Conservation (phyloP, 1,140 invertebrate genomes). For the Pectinophora gossypiella region DNA sequence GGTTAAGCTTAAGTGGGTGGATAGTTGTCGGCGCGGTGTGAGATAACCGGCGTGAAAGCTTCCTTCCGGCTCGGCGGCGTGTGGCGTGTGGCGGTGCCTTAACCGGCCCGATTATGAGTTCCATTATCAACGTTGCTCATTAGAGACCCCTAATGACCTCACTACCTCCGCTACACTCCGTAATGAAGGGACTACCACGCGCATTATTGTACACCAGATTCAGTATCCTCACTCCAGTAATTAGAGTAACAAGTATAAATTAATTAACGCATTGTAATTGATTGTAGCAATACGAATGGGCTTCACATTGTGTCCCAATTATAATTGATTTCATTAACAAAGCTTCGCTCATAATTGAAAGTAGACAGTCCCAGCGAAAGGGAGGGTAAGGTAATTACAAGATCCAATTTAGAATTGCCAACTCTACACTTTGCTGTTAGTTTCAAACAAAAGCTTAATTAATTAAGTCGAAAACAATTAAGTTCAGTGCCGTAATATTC, state of each 20-base stretch:
- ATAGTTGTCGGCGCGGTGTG: too few species aligned
- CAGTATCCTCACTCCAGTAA: neutral
- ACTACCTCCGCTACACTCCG: constrained; percentile 7
- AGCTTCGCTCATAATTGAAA: constrained; percentile 71
- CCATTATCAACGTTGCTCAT: constrained; percentile 18
- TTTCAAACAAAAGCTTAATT: constrained; percentile 76
- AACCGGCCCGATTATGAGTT: constrained; percentile 10
- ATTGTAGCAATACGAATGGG: constrained; percentile 36
- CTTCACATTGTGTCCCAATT: constrained; percentile 62
- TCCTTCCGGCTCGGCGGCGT: too few species aligned
- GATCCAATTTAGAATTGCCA: constrained; percentile 75
- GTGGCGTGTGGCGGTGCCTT: neutral
- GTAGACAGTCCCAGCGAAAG: constrained; percentile 68
- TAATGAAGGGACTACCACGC: constrained; percentile 12
- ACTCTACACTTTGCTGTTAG: constrained; percentile 74
- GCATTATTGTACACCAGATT: too few species aligned
- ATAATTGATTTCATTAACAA: constrained; percentile 71
- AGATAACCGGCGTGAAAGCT: too few species aligned
- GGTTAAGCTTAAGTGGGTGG: too few species aligned
- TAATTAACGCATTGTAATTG: constrained; percentile 38
- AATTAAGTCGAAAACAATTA: constrained; percentile 75
- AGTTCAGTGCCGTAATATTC: constrained; percentile 73
- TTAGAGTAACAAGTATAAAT: constrained; percentile 21
- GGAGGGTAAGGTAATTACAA: constrained; percentile 73
- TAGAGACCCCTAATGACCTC: constrained; percentile 18